A percentile compares a stretch with the other conserved stretches of the same genome.
Evolutionary conservation across 2,113 vertebrate species (phyloP).

Genomic region (Capra hircus): DNA sequence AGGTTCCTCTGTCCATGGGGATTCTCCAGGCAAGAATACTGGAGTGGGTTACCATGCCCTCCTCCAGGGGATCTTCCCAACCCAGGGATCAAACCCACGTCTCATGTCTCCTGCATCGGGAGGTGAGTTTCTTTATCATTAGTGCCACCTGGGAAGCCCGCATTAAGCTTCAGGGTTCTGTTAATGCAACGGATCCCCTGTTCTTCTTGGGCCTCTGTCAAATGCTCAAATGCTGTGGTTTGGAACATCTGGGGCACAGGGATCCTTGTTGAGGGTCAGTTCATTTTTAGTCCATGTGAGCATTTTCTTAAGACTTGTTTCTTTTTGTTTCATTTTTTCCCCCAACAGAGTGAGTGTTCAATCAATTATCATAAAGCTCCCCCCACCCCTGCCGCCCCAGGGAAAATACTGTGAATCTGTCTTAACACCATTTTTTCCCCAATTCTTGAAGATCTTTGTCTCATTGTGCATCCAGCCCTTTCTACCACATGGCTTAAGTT

Average conservation of each 20-base stretch:
- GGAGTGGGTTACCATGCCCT: not conserved
- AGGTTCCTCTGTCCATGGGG: not conserved
- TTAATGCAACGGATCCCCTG: not conserved
- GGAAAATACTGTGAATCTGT: not conserved
- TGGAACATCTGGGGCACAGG: not conserved
- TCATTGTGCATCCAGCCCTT: not conserved
- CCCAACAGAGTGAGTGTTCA: not conserved
- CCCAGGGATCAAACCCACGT: not conserved
- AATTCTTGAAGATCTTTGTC: not conserved
- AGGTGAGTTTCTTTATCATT: not conserved
- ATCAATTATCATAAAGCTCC: not conserved
- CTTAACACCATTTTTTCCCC: not conserved
- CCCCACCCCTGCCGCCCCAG: accelerated
- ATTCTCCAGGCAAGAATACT: not conserved
- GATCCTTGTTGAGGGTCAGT: not conserved
- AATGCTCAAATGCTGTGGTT: not conserved
- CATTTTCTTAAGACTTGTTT: not conserved
- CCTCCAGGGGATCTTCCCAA: not conserved
- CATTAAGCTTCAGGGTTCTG: not conserved
- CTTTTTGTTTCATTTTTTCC: not conserved
- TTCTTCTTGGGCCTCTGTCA: not conserved
- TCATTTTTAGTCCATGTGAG: not conserved
- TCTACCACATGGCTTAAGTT: not conserved
- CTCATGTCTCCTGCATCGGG: not conserved
- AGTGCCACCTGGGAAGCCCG: not conserved